phyloP scores from a whole-genome alignment of 92 coral and sea anemone species.

The Porites lobata region DNA sequence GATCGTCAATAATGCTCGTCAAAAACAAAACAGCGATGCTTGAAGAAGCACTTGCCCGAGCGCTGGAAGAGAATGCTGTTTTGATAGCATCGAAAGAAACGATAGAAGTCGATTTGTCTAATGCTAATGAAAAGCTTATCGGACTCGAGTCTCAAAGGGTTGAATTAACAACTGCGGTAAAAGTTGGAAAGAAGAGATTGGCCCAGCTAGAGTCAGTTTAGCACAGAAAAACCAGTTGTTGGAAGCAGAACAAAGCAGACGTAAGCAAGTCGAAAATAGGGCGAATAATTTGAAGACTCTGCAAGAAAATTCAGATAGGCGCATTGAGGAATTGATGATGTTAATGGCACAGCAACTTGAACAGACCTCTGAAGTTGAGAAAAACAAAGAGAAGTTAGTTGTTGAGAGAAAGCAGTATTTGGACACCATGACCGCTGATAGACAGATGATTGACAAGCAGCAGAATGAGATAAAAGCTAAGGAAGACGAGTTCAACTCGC shows the following conservation, averaged over 20 bases:
- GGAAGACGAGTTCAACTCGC: conserved; percentile 55
- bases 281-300: conserved; percentile 55
- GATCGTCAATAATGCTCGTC: conserved; percentile 82
- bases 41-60: conserved; percentile 92
- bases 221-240: conserved; percentile 65
- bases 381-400: conserved; percentile 79
- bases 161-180: conserved; percentile 65
- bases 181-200: conserved; percentile 56
- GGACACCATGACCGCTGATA: conserved; percentile 73
- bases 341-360: conserved; percentile 71
- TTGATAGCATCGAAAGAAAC: conserved; percentile 90
- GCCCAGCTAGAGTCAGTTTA: conserved; percentile 56
- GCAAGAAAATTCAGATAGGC: conserved; percentile 69
- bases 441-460: conserved; percentile 80
- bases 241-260: conserved; percentile 55
- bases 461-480: conserved; percentile 62
- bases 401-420: conserved; percentile 76
- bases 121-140: conserved; percentile 69
- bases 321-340: conserved; percentile 72
- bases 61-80: conserved; percentile 83
- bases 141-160: conserved; percentile 72
- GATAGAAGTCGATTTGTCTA: conserved; percentile 62
- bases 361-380: conserved; percentile 78
- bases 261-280: conserved; percentile 69
- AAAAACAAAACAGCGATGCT: conserved; percentile 90